Evolutionary conservation across 2,888 invertebrate species (phyloP), one percentile per base, ranked within the genome.

Genomic region (Lycaena phlaeas): DNA sequence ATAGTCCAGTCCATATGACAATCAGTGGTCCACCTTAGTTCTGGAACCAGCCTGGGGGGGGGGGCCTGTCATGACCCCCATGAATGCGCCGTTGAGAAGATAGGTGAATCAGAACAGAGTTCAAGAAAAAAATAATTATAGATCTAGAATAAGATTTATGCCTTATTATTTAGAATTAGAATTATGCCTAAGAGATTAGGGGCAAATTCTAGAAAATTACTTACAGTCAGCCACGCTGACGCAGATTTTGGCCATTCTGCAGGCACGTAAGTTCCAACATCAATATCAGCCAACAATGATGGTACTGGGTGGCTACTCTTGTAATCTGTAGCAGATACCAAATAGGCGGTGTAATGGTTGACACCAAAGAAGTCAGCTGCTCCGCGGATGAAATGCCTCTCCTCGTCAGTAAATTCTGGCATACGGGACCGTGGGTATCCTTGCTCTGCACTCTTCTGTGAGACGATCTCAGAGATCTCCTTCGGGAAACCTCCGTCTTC

Each of bases 401-500:
- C 66, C 26, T 64, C 61, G 1, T 57, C 50, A 2, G 61, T 56
- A 11, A 61, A 61, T 26, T 57, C 57, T 10, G 61, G 61, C 40
- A 66, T 40, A 25, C 67, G 51, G 5, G 65, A 60, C 40, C 59
- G 50, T 9, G 51, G 42, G 44, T 58, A 60, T 1, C 64, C 59
- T 49, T 66, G 59, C 12, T 54, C 56, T 10, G 54, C 44, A 44
- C 69, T 61, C 37, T 64, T 64, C n/a, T 62, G 57, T 0, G 74
- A 82, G 0, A 87, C 64, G 18, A 56, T 53, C 10, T 75, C 58
- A 17, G 73, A 67, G 38, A 87, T 56, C 15, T 85, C 64, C 14
- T 74, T 64, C 1, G 87, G 87, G 50, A 85, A 88, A 46, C 87
- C 86, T n/a, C 87, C 87, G 9, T 77, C 59, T 14, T 62, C 46